Base-by-base conservation (phyloP, 2,797 vertebrate species). In the Protonibea diacanthus region DNA sequence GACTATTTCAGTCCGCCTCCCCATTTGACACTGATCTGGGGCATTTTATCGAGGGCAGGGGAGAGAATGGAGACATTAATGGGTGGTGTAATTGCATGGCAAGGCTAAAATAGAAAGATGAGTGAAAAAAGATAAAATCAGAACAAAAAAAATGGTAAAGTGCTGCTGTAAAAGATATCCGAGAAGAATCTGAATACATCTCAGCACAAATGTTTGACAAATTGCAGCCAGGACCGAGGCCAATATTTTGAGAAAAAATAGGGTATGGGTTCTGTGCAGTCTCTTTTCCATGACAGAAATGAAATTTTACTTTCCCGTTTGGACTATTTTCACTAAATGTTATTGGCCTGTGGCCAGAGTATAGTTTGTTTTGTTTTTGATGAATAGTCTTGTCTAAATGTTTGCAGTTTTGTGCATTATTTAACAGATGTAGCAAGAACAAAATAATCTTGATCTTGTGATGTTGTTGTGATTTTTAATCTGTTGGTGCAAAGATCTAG, bases 41-140 rank as follows among this genome's bases (percentile, higher is more conserved):
- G 44, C 84, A 84, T 87, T 78, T 90, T 91, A 81, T 72, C 58
- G 72, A 90, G 79, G 77, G 77, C 62, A 73, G 71, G 78, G 88
- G 84, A 88, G 44, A 92, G 72, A 23, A 90, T 27, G 74, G 85
- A 93, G 81, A 81, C 88, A 80, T 87, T 93, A 90, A 90, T 85
- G 86, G 87, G 53, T 67, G 76, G 51, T 53, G 66, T 93, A 93
- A 94, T 86, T 93, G 57, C 78, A 84, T 57, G 81, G 89, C 59
- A 58, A 69, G 58, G 71, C 81, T 85, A 89, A 95, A 88, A 94
- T 86, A 89, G 91, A 94, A 92, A 94, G 90, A 91, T 85, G 74
- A 92, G 89, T 87, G 87, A 88, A 76, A 89, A 93, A 92, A 86
- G 84, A 88, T 86, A 77, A 90, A 82, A 87, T 76, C 77, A 84